These are phyloP conservation scores for Albula goreensis DNA, from an alignment of 2,113 vertebrate species.

Conservation along the genomic window DNA sequence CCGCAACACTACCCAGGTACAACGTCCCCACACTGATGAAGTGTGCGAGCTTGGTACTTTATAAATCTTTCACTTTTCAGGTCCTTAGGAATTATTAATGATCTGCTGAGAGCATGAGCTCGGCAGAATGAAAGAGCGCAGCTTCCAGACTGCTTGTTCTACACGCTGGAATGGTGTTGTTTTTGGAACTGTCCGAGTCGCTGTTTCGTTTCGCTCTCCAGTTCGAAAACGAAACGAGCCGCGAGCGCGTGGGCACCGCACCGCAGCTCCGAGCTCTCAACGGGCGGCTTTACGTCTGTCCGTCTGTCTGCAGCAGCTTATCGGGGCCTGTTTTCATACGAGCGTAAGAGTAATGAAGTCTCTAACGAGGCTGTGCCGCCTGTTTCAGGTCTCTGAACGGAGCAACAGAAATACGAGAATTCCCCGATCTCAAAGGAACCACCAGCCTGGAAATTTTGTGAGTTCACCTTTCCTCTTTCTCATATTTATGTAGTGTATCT, in stretches of 20 bases:
- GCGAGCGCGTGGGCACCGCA: neutral
- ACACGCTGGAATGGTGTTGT: neutral
- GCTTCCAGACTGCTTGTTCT: neutral
- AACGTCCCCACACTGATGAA: neutral
- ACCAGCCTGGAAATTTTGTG: slow-evolving; percentile 91
- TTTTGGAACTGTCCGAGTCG: neutral
- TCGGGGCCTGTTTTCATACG: neutral
- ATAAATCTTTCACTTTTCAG: slow-evolving; percentile 4
- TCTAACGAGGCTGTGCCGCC: slow-evolving; percentile 44
- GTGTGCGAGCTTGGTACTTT: neutral
- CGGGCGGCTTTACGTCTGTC: neutral
- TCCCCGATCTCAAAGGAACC: slow-evolving; percentile 92
- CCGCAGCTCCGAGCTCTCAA: neutral
- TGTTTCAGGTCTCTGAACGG: slow-evolving; percentile 85
- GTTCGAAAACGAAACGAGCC: neutral
- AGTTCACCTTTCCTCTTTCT: slow-evolving; percentile 57
- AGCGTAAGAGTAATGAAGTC: slow-evolving; percentile 14
- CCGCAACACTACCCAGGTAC: neutral
- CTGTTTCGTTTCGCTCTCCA: neutral
- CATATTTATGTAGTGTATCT: neutral
- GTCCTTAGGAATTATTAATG: slow-evolving; percentile 14
- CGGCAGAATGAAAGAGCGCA: neutral
- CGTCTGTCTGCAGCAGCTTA: neutral
- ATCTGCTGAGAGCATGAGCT: slow-evolving; percentile 21
- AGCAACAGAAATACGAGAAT: slow-evolving; percentile 83